Conservation (phyloP, 2,113 vertebrate species). For the Eira barbara region DNA sequence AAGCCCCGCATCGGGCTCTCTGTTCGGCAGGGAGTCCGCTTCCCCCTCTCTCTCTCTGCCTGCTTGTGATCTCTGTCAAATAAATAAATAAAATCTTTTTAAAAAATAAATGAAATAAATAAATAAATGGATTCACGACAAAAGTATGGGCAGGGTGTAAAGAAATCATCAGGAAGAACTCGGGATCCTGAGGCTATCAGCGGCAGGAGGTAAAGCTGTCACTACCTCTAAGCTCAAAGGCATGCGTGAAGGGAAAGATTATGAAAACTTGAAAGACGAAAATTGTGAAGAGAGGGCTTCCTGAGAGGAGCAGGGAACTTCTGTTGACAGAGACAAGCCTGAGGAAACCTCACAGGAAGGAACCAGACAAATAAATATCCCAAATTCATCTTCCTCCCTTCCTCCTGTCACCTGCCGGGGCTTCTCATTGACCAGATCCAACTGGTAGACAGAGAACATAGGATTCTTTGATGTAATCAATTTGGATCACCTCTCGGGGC, state of each 20-base stretch:
- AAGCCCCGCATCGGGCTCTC: no score
- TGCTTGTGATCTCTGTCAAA: no score
- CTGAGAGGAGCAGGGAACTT: background rate
- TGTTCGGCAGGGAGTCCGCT: no score
- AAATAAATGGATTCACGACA: background rate
- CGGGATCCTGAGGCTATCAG: background rate
- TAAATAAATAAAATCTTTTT: no score
- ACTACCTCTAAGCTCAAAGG: background rate
- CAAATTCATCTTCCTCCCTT: background rate
- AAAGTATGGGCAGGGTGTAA: background rate
- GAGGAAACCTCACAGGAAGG: background rate
- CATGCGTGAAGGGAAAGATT: background rate
- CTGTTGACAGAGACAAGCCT: background rate
- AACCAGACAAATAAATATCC: background rate
- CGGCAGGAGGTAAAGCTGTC: background rate
- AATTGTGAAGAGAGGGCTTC: background rate
- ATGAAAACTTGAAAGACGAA: background rate
- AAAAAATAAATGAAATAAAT: no score
- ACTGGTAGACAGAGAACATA: background rate
- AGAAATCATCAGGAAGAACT: background rate
- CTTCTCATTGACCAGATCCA: background rate
- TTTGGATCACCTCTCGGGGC: background rate
- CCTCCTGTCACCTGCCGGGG: background rate
- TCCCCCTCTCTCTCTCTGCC: no score
- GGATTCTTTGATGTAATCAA: background rate